Evolutionary conservation across 1,140 invertebrate genomes (phyloP).

Genomic region (Bilobella aurantiaca): DNA sequence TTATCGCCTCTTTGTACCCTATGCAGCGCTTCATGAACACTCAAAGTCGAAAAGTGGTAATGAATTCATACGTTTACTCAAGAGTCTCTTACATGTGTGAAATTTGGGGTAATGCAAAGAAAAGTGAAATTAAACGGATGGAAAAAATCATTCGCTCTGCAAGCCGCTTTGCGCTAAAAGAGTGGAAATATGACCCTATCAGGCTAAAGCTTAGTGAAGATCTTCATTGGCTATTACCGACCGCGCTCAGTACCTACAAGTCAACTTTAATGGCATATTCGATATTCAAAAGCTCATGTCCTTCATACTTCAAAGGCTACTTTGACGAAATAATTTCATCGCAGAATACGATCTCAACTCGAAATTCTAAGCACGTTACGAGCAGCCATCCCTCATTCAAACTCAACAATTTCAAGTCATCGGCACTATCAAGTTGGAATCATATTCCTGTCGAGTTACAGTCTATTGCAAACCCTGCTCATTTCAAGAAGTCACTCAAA

Average conservation of each 20-base stretch:
- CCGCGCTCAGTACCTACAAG: background rate
- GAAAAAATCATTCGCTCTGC: background rate
- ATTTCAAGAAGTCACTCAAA: too few species aligned
- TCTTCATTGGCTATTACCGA: background rate
- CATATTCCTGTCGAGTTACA: too few species aligned
- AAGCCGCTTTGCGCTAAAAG: background rate
- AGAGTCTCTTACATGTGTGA: background rate
- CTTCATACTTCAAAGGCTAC: too few species aligned
- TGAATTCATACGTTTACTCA: background rate
- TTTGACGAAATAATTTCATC: too few species aligned
- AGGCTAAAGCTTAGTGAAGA: background rate
- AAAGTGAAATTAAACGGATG: background rate
- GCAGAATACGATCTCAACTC: too few species aligned
- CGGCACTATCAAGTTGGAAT: too few species aligned
- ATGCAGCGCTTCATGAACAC: background rate
- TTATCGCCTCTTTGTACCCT: background rate
- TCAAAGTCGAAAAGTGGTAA: background rate
- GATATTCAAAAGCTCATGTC: too few species aligned
- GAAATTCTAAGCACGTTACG: too few species aligned
- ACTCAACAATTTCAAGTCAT: too few species aligned
- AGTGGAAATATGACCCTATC: background rate
- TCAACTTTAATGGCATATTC: background rate
- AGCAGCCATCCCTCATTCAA: too few species aligned
- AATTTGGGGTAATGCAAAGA: background rate
- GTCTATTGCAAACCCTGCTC: too few species aligned